Base-by-base conservation (phyloP, 2,797 vertebrate genomes). In the Silurus lanzhouensis region DNA sequence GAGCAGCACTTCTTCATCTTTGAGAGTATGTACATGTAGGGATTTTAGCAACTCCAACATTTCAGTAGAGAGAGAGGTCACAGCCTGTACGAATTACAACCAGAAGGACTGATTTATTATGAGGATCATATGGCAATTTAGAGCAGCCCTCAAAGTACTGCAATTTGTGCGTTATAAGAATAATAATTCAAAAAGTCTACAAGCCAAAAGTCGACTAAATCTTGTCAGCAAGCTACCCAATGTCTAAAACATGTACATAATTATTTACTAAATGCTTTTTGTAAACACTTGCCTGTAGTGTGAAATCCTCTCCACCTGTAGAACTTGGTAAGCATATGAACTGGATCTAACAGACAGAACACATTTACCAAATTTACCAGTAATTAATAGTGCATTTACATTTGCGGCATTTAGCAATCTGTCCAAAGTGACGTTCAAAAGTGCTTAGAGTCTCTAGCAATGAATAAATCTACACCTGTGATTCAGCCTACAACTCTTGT, bases 1-100 rank as follows among this genome's bases (percentile, higher is more conserved):
- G 91, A 99, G 95, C 90, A 99, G 91, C 84, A 98, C 95, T 91
- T 99, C 98, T 3, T 98, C 97, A 89, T 98, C 97, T 92, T 96
- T 97, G 48, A 99, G 93, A 90, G 93, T 96, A 86, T 94, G 95
- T 84, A 97, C 91, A 70, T 97, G 97, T 55, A 98, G 91, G 0
- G 97, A 97, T 91, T 95, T 94, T 88, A 99, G 95, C 83, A 97
- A 92, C 91, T 97, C 97, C 86, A 95, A 94, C 89, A 99, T 92
- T 20, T 97, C 96, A 74, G 88, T 89, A 55, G 97, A 96, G 88
- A 98, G 90, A 82, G 95, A 94, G 20, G 95, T 93, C 85, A 95
- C 85, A 64, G 91, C 91, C 95, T 96, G 85, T 6, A 31, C 14
- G 52, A 48, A 83, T 78, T 31, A 83, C 60, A 85, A 44, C n/a